Conservation (phyloP, 2,113 vertebrate species). For the Tragelaphus strepsiceros region DNA sequence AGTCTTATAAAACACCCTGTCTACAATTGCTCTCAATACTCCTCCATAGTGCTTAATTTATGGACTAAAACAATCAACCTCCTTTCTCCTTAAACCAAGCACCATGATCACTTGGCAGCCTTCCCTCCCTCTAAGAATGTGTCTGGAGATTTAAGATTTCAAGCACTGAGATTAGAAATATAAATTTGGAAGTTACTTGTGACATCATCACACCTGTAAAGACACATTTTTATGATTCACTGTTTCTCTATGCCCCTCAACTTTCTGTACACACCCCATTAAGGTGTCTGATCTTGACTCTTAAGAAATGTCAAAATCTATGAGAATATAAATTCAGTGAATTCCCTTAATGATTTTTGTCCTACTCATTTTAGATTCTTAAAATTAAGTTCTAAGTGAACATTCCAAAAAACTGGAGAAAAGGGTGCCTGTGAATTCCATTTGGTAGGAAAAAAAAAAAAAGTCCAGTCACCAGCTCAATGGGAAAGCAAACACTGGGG, state of each 20-base stretch:
- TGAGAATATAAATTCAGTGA: neutral
- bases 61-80: neutral
- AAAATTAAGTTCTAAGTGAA: neutral
- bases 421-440: neutral
- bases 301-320: neutral
- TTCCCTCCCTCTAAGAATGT: neutral
- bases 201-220: constrained; percentile 40
- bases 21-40: neutral
- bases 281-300: neutral
- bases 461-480: neutral
- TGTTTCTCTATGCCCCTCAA: neutral
- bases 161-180: constrained; percentile 28
- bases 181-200: neutral
- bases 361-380: neutral
- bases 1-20: neutral
- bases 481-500: neutral
- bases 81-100: neutral
- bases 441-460: neutral
- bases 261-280: neutral
- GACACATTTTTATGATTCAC: constrained; percentile 55
- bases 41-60: neutral
- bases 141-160: neutral
- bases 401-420: neutral
- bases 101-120: neutral
- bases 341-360: neutral